These are phyloP conservation scores for Spermophilus dauricus DNA, from an alignment of 2,113 vertebrate genomes.

Conservation along the genomic window DNA sequence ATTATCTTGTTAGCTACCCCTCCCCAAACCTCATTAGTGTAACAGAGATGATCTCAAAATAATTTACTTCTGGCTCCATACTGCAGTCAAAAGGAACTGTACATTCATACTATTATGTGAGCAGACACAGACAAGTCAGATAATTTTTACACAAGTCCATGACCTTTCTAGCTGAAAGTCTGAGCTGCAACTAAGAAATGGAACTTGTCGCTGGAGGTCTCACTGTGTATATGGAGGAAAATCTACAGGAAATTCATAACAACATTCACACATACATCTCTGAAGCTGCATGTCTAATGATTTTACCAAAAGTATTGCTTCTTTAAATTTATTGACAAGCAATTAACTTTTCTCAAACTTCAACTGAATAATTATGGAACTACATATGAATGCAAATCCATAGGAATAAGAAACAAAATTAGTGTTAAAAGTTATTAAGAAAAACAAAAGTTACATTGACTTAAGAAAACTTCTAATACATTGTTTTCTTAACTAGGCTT, in stretches of 20 bases:
- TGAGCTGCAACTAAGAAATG: conserved; percentile 33
- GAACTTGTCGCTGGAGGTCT: background rate
- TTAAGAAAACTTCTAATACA: conserved; percentile 9
- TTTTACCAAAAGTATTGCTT: background rate
- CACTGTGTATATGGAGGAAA: conserved; percentile 5
- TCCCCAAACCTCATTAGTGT: background rate
- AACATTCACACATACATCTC: background rate
- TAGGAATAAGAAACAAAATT: conserved; percentile 24
- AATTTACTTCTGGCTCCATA: conserved; percentile 38
- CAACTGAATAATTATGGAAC: conserved; percentile 18
- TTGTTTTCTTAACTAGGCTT: conserved; percentile 16
- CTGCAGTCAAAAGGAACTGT: conserved; percentile 31
- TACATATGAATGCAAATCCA: background rate
- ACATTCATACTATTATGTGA: background rate
- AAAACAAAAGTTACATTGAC: conserved; percentile 39
- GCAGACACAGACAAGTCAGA: background rate
- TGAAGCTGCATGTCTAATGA: background rate
- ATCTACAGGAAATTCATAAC: conserved; percentile 20
- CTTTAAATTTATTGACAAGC: background rate
- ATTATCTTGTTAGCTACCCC: conserved; percentile 56
- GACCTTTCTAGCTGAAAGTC: background rate
- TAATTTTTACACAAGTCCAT: conserved; percentile 14
- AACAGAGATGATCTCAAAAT: conserved; percentile 8
- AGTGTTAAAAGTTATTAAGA: conserved; percentile 31
- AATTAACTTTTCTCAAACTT: conserved; percentile 48